Conservation (phyloP, 2,113 vertebrate genomes). For the Mesembrinibis cayennensis region DNA sequence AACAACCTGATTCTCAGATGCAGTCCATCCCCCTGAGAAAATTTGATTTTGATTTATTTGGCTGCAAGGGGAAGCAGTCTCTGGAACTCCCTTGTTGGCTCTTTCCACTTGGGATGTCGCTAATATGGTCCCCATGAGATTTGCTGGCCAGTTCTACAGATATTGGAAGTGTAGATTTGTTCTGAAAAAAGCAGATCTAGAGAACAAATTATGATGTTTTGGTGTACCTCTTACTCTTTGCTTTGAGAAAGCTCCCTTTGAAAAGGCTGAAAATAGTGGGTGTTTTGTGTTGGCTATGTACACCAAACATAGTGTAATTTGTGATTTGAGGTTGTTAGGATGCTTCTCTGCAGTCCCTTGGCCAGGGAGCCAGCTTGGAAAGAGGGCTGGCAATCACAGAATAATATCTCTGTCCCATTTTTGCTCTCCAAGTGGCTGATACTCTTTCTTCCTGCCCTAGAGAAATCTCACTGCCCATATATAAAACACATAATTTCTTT, state of each 20-base stretch:
- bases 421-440: fast-evolving
- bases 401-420: neutral
- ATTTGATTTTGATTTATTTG: neutral
- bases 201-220: neutral
- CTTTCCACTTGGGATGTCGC: neutral
- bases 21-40: neutral
- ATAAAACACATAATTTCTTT: neutral
- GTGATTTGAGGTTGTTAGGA: neutral
- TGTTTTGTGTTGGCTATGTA: neutral
- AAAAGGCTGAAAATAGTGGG: neutral
- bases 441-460: neutral
- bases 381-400: neutral
- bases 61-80: neutral
- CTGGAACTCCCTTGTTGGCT: neutral
- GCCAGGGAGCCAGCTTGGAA: neutral
- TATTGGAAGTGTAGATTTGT: neutral
- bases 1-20: neutral
- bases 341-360: neutral
- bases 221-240: neutral
- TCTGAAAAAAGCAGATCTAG: neutral
- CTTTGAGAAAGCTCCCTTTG: neutral
- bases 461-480: neutral
- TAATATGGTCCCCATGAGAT: neutral
- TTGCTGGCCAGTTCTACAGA: neutral
- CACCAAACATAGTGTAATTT: neutral